Conservation (phyloP, 2,113 vertebrate species). For the Lampris megalopsis region DNA sequence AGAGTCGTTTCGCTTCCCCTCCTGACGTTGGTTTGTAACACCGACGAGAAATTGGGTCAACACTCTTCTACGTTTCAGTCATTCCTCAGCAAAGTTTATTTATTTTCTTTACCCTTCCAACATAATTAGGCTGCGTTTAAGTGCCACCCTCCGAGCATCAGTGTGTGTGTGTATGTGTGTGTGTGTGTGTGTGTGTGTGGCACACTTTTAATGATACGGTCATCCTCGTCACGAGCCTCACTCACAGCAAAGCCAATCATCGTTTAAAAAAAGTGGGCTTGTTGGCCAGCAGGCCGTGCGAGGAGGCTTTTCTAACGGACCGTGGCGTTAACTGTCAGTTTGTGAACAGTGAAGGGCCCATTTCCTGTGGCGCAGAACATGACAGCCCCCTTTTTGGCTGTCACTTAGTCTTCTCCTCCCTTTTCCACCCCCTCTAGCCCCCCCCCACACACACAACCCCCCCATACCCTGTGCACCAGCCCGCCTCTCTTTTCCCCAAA, state of each 20-base stretch:
- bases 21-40: constrained; percentile 18
- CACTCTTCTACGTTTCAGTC: background rate
- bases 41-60: background rate
- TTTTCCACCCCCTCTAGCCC: constrained; percentile 28
- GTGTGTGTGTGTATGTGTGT: background rate
- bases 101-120: no score
- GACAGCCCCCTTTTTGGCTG: constrained; percentile 51
- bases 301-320: background rate
- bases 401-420: constrained; percentile 63
- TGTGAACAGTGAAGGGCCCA: constrained; percentile 57
- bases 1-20: constrained; percentile 24
- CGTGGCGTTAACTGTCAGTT: constrained; percentile 58
- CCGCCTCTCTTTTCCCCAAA: constrained; percentile 25
- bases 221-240: constrained; percentile 52
- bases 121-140: no score
- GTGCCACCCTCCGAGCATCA: background rate
- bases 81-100: no score
- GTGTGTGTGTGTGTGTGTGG: background rate
- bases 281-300: constrained; percentile 46
- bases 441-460: constrained; percentile 15
- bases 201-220: background rate
- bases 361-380: constrained; percentile 72
- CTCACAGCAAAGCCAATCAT: constrained; percentile 16
- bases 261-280: constrained; percentile 31
- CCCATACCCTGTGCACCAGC: constrained; percentile 17